Base-by-base conservation (phyloP, 2,113 vertebrate species). In the Lethenteron reissneri region DNA sequence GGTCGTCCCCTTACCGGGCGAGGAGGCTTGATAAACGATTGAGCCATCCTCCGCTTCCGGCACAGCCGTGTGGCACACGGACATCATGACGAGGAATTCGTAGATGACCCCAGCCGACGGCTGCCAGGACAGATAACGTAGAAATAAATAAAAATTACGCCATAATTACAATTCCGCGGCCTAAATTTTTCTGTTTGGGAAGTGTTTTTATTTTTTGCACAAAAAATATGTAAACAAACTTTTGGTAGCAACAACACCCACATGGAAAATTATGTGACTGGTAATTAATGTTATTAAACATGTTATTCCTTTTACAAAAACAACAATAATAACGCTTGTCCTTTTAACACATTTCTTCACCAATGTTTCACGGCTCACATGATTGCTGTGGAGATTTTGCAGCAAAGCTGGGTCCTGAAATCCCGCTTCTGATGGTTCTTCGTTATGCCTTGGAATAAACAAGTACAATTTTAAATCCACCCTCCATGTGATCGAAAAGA, bases 21-120 rank as follows among this genome's bases (percentile, higher is more conserved):
- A 97, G 17, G 92, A 89, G 57, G 94, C 94, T 79, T 97, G 94
- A 78, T 95, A 99, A 77, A 84, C 79, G 73, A 95, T 92, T 74
- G 79, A 83, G 76, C 86, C 86, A 1, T 85, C 88, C 3, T 76
- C 85, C 75, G 75, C 81, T 79, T 96, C 94, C 2, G 94, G 94
- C 58, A 99, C 94, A 15, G 89, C 90, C 72, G 94, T 99, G 81
- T 99, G 94, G 82, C 94, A 99, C 77, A 91, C 83, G 14, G 92
- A 89, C 90, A 97, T 94, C 94, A 99, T 97, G 62, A 89, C 95
- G 79, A 99, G 86, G 80, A 99, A 97, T n/a, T 99, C 92, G 64
- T 68, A n/a, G 64, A 68, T n/a, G 10, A 68, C 64, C 9, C n/a
- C n/a, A 11, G n/a, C n/a, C 9, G n/a, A 68, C 64, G n/a, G 64